Evolutionary conservation across 2,888 invertebrate genomes (phyloP).

Genomic region (Prenolepis imparis): DNA sequence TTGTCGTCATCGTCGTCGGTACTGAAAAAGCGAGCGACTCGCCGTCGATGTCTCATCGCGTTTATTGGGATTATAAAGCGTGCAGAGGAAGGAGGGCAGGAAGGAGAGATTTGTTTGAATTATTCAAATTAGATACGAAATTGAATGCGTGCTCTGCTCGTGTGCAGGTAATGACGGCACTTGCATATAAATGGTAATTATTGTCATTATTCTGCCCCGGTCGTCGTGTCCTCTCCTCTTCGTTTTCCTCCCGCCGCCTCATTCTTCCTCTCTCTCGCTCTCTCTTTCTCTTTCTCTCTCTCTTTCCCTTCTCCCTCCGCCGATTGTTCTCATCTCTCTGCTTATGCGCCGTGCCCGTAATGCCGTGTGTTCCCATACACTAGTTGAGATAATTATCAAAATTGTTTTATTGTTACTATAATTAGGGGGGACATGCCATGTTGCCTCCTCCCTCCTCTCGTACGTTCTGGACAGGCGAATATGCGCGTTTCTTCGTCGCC

Average conservation of each 20-base stretch:
- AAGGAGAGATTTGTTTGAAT: constrained; percentile 86
- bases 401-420: constrained; percentile 86
- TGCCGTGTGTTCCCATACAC: constrained; percentile 85
- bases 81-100: constrained; percentile 85
- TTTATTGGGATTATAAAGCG: constrained; percentile 85
- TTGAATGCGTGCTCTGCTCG: constrained; percentile 86
- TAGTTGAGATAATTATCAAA: constrained; percentile 86
- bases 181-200: constrained; percentile 86
- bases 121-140: constrained; percentile 86
- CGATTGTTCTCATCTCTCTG: constrained; percentile 49
- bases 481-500: constrained; percentile 41
- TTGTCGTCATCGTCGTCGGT: constrained; percentile 47
- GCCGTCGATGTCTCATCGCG: constrained; percentile 81
- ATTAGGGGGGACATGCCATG: constrained; percentile 85
- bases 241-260: constrained; percentile 40
- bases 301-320: constrained; percentile 54
- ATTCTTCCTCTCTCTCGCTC: constrained; percentile 27
- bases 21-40: constrained; percentile 71
- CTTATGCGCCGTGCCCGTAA: constrained; percentile 77
- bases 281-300: constrained; percentile 5
- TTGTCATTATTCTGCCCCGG: constrained; percentile 85
- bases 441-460: constrained; percentile 70
- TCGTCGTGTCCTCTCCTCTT: constrained; percentile 81
- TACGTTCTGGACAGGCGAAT: constrained; percentile 60
- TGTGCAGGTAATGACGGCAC: constrained; percentile 86